A percentile compares a stretch with the other conserved stretches of the same genome.
phyloP scores from a whole-genome alignment of 2,888 invertebrate genomes.

The Amphipoea oculea region DNA sequence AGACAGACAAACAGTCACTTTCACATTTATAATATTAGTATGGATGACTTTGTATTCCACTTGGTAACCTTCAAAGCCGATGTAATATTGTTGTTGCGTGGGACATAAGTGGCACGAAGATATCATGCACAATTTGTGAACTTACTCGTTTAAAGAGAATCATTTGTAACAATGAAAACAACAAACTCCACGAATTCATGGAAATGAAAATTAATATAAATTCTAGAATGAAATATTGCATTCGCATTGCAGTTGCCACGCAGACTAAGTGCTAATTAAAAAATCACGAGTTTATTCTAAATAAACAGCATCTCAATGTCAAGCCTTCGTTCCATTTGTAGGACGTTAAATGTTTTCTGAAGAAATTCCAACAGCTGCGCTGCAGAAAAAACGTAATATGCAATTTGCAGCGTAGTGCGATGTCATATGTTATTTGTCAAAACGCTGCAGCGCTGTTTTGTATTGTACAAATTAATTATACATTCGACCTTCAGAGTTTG shows the following conservation, averaged over 20 bases:
- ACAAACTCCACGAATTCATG: slow-evolving; percentile 3
- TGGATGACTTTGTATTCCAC: not conserved
- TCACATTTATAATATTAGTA: not conserved
- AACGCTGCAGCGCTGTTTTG: slow-evolving; percentile 36
- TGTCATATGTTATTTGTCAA: slow-evolving; percentile 35
- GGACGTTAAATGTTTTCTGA: slow-evolving; percentile 35
- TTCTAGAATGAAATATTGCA: slow-evolving; percentile 28
- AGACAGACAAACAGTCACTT: not conserved
- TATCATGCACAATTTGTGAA: slow-evolving; percentile 29
- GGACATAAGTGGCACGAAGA: slow-evolving; percentile 6
- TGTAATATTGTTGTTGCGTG: slow-evolving; percentile 2
- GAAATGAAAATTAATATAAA: slow-evolving; percentile 23
- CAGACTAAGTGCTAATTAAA: slow-evolving; percentile 48
- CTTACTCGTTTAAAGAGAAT: slow-evolving; percentile 31
- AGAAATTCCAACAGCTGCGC: slow-evolving; percentile 37
- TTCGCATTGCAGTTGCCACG: slow-evolving; percentile 46
- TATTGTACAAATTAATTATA: slow-evolving; percentile 38
- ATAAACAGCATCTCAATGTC: slow-evolving; percentile 49
- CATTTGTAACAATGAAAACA: slow-evolving; percentile 31
- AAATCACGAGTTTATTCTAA: slow-evolving; percentile 32
- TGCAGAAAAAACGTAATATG: slow-evolving; percentile 39
- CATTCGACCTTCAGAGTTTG: slow-evolving; percentile 40
- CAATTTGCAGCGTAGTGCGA: slow-evolving; percentile 26
- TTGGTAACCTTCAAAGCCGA: slow-evolving; percentile 17
- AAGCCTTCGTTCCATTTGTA: slow-evolving; percentile 35